Evolutionary conservation across 2,113 vertebrate species (phyloP), one percentile per base, ranked within the genome.

Genomic region (Crocuta crocuta): DNA sequence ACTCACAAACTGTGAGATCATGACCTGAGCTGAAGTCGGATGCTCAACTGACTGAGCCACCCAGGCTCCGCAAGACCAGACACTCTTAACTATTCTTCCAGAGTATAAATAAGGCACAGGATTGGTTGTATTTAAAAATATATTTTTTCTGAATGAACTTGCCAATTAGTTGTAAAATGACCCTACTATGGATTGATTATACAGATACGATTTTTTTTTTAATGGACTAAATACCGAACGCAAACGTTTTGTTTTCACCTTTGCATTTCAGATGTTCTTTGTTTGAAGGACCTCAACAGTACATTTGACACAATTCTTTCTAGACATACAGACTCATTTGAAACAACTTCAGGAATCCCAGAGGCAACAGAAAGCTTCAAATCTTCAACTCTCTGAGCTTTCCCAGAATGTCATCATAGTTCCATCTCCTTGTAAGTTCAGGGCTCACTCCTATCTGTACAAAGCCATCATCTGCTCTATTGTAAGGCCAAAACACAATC

Each of bases 71-170:
- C 39, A 39, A 96, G 96, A 98, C 61, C n/a, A 98, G 97, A 97
- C 83, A 96, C 21, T 93, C 61, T 97, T 97, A 94, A 98, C 97
- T 95, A 91, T 97, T 98, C 76, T 74, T 35, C 87, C 97, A 95
- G 96, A 97, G 94, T 81, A 91, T 83, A 89, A 96, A 88, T 97
- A 95, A 97, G 84, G 82, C 95, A 97, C 31, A 96, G 65, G 82
- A 95, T 95, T 97, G 97, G 98, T 97, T 91, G 92, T 95, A 71
- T 94, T 97, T 96, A 96, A 98, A 95, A 97, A 61, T 83, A 58
- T 94, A 5, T 65, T 65, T 31, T 66, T 13, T 13, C 65, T 95
- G 91, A 94, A 97, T 80, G 39, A 92, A 97, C 53, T 97, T 82
- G 79, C n/a, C 87, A 83, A 97, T 96, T 86, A 35, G 82, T 23